Base-by-base conservation (phyloP, 2,888 invertebrate genomes). In the Acanthoscelides obtectus region DNA sequence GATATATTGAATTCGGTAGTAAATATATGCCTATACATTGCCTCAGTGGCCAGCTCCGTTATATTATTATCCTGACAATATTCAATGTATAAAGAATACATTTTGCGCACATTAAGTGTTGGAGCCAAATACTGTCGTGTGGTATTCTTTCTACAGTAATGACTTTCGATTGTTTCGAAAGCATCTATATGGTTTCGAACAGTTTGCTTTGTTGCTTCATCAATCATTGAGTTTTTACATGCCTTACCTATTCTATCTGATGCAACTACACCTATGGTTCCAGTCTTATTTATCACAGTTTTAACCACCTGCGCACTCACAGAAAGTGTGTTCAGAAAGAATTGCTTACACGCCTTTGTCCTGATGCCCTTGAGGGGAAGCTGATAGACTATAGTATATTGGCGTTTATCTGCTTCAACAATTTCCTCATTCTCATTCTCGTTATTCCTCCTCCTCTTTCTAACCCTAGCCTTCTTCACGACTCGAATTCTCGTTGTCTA, bases 1-100 rank as follows among this genome's bases (percentile, higher is more conserved):
- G 76, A 79, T 22, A 76, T 72, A 64, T 80, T 79, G 70, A 74
- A 80, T 70, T 79, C 75, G 0, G 76, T 73, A 67, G 78, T 77
- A 72, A 80, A 78, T 64, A 80, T 72, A 20, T 20, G 12, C 22
- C 68, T 70, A 68, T 72, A 76, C 66, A 75, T 73, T 27, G 71
- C 72, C 70, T 70, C 69, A 19, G 74, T 71, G 22, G 70, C 74
- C 67, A 19, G n/a, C 69, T 72, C 27, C n/a, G 67, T 22, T 27
- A 75, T 69, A 64, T 73, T 72, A 20, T 74, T 69, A 22, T 73
- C 70, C 64, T 64, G 20, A 64, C 76, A 76, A 65, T 74, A 70
- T 21, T 76, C 74, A 64, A 67, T 21, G 63, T 70, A 76, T 4
- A 76, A 27, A 69, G 8, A 22, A 66, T 68, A 76, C 74, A 76